phyloP scores from a whole-genome alignment of 1,140 invertebrate genomes.

The Spodoptera frugiperda region DNA sequence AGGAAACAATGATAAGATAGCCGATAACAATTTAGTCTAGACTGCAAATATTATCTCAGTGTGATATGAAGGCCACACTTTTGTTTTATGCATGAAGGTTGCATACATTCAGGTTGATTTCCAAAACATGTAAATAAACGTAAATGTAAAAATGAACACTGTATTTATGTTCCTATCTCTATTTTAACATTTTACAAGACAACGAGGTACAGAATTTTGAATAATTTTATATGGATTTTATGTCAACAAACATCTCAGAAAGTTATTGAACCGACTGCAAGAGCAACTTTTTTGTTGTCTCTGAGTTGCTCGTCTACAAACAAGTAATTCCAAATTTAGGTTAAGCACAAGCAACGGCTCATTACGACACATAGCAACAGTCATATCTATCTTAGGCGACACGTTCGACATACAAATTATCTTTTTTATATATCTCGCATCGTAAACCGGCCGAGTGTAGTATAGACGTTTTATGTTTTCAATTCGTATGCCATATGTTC shows the following conservation, averaged over 20 bases:
- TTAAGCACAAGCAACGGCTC: slow-evolving; percentile 38
- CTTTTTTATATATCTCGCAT: slow-evolving; percentile 30
- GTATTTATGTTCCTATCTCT: too few species aligned
- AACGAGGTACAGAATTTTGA: too few species aligned
- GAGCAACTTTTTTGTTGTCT: neutral
- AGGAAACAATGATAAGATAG: slow-evolving; percentile 12
- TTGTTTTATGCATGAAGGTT: neutral
- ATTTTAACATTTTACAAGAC: too few species aligned
- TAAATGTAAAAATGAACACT: too few species aligned
- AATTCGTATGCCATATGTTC: neutral
- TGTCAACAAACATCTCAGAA: too few species aligned
- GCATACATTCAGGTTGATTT: too few species aligned
- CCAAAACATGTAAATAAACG: too few species aligned
- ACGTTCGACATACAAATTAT: slow-evolving; percentile 44
- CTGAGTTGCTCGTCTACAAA: slow-evolving; percentile 4
- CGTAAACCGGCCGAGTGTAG: slow-evolving; percentile 10
- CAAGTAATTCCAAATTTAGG: slow-evolving; percentile 39
- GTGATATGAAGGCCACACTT: neutral
- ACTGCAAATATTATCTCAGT: neutral
- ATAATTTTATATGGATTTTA: too few species aligned
- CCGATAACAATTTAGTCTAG: slow-evolving; percentile 12
- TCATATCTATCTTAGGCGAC: slow-evolving; percentile 42
- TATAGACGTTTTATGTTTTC: neutral
- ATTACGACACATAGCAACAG: slow-evolving; percentile 42
- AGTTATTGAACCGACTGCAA: neutral